Percentiles rank a stretch among this genome's conserved stretches.
These are phyloP conservation scores for Ophion ventricosus DNA, from an alignment of 2,888 invertebrate species.

Conservation along the genomic window DNA sequence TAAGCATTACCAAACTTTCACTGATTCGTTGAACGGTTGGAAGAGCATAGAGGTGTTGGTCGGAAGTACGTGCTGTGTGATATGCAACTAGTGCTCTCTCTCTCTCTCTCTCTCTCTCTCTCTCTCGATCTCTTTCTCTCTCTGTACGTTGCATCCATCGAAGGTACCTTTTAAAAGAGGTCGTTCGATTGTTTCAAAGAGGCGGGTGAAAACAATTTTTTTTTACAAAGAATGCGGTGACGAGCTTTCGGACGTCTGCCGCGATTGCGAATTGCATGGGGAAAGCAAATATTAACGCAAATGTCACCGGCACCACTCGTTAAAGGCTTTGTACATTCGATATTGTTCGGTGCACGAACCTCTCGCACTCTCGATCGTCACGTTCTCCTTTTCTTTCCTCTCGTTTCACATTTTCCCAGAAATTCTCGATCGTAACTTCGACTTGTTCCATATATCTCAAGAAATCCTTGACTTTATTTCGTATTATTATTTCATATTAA, in stretches of 20 bases:
- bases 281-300: conserved; percentile 34
- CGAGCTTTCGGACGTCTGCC: conserved; percentile 34
- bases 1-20: conserved; percentile 48
- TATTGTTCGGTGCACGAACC: neutral
- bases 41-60: conserved; percentile 52
- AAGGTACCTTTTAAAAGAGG: conserved; percentile 49
- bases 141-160: conserved; percentile 30
- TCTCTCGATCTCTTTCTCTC: conserved; percentile 14
- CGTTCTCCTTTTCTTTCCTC: no score
- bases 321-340: neutral
- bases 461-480: no score
- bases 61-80: conserved; percentile 53
- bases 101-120: conserved; percentile 5
- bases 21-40: conserved; percentile 53
- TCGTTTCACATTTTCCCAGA: no score
- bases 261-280: conserved; percentile 23
- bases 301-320: conserved; percentile 9
- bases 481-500: no score
- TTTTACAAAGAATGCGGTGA: conserved; percentile 13
- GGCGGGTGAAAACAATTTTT: conserved; percentile 24
- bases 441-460: neutral
- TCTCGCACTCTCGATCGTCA: neutral
- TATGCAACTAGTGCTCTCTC: conserved; percentile 39
- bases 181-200: conserved; percentile 42
- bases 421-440: no score